These are phyloP conservation scores for Eupithecia abbreviata DNA, from an alignment of 2,888 invertebrate genomes.

Conservation along the genomic window DNA sequence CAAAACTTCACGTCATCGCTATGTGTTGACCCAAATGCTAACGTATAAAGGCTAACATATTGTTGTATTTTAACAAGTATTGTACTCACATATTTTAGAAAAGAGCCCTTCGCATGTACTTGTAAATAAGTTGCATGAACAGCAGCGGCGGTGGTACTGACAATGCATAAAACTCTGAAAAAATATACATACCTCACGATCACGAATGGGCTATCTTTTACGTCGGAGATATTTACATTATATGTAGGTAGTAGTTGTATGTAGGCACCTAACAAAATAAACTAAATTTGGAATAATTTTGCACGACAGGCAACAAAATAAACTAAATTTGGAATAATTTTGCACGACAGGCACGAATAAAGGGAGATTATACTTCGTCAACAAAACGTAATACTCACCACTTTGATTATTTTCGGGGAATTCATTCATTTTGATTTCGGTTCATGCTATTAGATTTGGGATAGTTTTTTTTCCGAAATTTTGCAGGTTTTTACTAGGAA, in stretches of 20 bases:
- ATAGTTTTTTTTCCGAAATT: background rate
- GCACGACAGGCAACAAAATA: background rate
- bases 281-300: background rate
- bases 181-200: background rate
- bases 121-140: constrained; percentile 33
- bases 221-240: background rate
- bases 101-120: constrained; percentile 29
- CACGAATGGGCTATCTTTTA: background rate
- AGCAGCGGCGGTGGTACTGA: constrained; percentile 39
- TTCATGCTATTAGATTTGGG: background rate
- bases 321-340: background rate
- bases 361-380: background rate
- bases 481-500: background rate
- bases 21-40: background rate
- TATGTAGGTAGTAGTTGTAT: no score
- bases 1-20: no score
- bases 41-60: background rate
- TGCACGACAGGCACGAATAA: background rate
- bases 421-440: background rate
- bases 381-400: background rate
- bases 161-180: constrained; percentile 34
- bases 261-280: background rate
- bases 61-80: background rate
- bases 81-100: constrained; percentile 14
- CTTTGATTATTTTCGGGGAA: background rate